phyloP scores from a whole-genome alignment of 1,140 invertebrate genomes.

The Cardiocondyla obscurior region DNA sequence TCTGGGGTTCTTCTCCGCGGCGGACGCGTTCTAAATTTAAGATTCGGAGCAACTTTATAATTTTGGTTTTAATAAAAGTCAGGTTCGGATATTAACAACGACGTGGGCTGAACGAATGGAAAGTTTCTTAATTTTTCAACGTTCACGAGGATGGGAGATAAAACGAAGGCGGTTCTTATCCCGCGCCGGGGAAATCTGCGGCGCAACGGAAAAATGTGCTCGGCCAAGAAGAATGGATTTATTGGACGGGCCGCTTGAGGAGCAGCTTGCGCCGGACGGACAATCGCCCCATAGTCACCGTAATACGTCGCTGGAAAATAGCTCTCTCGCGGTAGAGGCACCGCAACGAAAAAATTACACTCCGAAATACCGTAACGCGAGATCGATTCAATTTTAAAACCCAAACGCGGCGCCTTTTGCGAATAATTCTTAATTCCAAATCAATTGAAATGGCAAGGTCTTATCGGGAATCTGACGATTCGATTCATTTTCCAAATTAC shows the following conservation, averaged over 20 bases:
- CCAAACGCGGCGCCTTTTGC: too few relatives aligned
- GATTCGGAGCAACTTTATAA: background rate
- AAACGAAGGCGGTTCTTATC: constrained; percentile 2
- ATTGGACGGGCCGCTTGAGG: constrained; percentile 39
- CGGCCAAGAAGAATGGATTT: constrained; percentile 46
- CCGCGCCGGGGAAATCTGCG: constrained; percentile 22
- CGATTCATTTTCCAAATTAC: background rate
- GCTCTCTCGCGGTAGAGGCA: constrained; percentile 14
- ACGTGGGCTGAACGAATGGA: background rate
- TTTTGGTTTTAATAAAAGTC: constrained; percentile 9
- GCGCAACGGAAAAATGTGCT: constrained; percentile 50
- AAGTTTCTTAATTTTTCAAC: constrained; percentile 46
- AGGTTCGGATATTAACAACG: background rate
- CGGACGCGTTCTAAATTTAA: background rate
- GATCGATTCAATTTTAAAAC: too few relatives aligned
- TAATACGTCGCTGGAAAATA: constrained; percentile 39
- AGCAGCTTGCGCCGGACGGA: constrained; percentile 44
- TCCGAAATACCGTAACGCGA: background rate
- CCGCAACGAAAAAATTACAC: constrained; percentile 10
- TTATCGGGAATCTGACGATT: background rate
- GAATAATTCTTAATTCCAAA: too few relatives aligned
- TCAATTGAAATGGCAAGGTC: too few relatives aligned
- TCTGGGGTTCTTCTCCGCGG: background rate
- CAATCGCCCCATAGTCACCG: constrained; percentile 42
- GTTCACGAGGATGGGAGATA: background rate